These are phyloP conservation scores for Dysdera silvatica DNA, from an alignment of 1,140 invertebrate species.

Conservation along the genomic window DNA sequence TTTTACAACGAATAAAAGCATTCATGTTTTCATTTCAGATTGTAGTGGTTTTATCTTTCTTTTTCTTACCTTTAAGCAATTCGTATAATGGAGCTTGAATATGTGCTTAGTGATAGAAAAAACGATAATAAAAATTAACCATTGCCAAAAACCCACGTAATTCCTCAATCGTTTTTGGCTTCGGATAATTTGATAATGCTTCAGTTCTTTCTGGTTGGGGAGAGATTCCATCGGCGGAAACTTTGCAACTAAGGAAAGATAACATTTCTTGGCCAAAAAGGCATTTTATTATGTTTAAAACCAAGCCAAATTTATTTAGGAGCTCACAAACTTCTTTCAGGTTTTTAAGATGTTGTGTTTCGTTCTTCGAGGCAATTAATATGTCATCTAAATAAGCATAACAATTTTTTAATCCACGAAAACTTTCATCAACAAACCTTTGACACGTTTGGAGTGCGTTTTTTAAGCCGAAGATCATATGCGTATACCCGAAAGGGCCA, in stretches of 20 bases:
- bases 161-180: conserved; percentile 38
- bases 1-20: conserved; percentile 44
- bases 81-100: background rate
- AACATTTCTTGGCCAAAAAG: conserved; percentile 7
- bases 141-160: conserved; percentile 40
- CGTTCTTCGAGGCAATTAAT: conserved; percentile 42
- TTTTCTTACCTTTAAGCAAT: background rate
- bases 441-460: conserved; percentile 26
- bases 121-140: conserved; percentile 41
- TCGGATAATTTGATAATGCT: conserved; percentile 20
- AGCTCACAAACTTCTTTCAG: conserved; percentile 39
- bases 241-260: conserved; percentile 13
- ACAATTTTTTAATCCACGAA: background rate
- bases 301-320: conserved; percentile 37
- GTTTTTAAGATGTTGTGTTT: conserved; percentile 40
- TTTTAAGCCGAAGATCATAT: conserved; percentile 25
- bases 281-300: conserved; percentile 36
- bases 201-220: conserved; percentile 17
- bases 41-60: background rate
- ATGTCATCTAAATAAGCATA: conserved; percentile 34
- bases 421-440: conserved; percentile 14
- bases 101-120: conserved; percentile 8
- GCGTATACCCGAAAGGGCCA: conserved; percentile 25
- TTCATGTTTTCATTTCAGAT: conserved; percentile 26
- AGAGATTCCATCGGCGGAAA: conserved; percentile 4